Base-by-base conservation (phyloP, 2,113 vertebrate genomes). In the Equus quagga region DNA sequence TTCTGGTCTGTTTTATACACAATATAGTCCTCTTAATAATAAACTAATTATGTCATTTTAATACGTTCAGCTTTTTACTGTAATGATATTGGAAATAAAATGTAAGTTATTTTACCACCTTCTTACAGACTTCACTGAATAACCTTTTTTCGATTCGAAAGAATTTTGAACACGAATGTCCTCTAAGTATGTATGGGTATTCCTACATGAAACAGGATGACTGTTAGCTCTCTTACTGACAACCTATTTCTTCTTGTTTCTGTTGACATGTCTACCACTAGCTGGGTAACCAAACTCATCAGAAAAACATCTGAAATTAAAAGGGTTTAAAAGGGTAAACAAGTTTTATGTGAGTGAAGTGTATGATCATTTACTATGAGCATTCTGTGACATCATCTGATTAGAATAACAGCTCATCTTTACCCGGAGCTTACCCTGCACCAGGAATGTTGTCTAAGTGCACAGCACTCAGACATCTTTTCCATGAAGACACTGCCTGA, bases 221-320 rank as follows among this genome's bases (percentile, higher is more conserved):
- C 31, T 62, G 5, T 5, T 51, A 56, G 4, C 51, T 90, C 44
- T 58, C 54, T 58, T 54, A 89, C 19, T 69, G 36, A 95, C 33
- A 75, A 76, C 44, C 28, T 51, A 54, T 75, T 65, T 58, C 33
- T 67, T 95, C 54, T 70, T 58, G 5, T 88, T 90, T 96, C 46
- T 90, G 60, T 54, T 79, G 51, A n/a, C 82, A 9, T 13, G 49
- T 33, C 60, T 86, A 94, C 75, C 75, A 94, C 70, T 94, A 88
- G 67, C 0, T 83, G 65, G n/a, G 58, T 58, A 96, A 96, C 56
- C 65, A 94, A 92, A 90, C 21, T 89, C 75, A 91, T 2, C 44
- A 78, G 49, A 65, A 86, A 70, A 97, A 92, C 51, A 75, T 24
- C 91, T 75, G 41, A 69, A 95, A 95, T n/a, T 64, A 70, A 92